Evolutionary conservation across 2,888 invertebrate species (phyloP).

Genomic region (Catocala fraxini): DNA sequence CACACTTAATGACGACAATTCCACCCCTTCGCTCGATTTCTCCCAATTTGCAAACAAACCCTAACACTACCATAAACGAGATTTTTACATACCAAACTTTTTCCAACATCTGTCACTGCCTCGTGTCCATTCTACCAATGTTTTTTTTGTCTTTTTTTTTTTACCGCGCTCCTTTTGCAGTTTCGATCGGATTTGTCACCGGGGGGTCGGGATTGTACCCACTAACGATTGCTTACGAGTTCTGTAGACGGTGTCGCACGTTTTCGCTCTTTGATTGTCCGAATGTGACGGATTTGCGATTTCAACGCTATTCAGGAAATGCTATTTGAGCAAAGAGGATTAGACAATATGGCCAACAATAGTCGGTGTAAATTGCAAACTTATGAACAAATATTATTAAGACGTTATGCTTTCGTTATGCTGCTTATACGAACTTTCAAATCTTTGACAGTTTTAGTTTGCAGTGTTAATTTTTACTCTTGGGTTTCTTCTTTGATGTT

Average conservation of each 20-base stretch:
- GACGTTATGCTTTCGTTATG: slow-evolving; percentile 39
- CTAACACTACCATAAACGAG: slow-evolving; percentile 71
- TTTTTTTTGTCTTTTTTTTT: slow-evolving; percentile 59
- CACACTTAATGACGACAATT: slow-evolving; percentile 36
- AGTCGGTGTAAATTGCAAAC: slow-evolving; percentile 53
- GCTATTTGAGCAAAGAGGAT: slow-evolving; percentile 74
- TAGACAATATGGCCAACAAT: slow-evolving; percentile 59
- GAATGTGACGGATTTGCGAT: slow-evolving; percentile 81
- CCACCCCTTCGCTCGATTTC: slow-evolving; percentile 66
- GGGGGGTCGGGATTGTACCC: slow-evolving; percentile 76
- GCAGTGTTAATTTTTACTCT: slow-evolving; percentile 11
- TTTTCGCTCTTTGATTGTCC: slow-evolving; percentile 80
- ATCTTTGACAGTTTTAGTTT: slow-evolving; percentile 12
- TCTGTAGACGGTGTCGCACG: slow-evolving; percentile 70
- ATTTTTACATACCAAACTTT: slow-evolving; percentile 64
- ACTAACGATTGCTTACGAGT: slow-evolving; percentile 77
- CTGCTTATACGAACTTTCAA: slow-evolving; percentile 37
- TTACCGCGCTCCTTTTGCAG: slow-evolving; percentile 66
- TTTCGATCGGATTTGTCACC: slow-evolving; percentile 79
- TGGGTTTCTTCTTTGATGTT: slow-evolving; percentile 9
- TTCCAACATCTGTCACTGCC: slow-evolving; percentile 80
- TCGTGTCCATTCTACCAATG: slow-evolving; percentile 76
- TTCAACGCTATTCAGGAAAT: slow-evolving; percentile 67
- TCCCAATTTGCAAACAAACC: slow-evolving; percentile 69
- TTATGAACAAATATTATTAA: slow-evolving; percentile 50